Evolutionary conservation across 2,888 invertebrate genomes (phyloP).

Genomic region (Sphaerophoria taeniata): DNA sequence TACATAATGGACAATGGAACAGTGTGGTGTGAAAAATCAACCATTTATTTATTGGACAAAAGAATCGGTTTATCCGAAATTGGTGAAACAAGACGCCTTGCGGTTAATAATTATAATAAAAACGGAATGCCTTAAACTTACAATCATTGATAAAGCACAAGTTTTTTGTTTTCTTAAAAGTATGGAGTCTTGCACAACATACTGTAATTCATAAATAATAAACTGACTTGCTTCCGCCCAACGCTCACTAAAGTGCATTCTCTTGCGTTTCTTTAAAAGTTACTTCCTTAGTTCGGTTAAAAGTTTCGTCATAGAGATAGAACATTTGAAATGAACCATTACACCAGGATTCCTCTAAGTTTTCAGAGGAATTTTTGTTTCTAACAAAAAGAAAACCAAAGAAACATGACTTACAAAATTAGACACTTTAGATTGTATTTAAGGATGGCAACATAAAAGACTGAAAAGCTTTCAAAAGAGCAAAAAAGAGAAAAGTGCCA

Average conservation of each 20-base stretch:
- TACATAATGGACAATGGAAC: constrained; percentile 18
- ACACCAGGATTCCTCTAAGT: not conserved
- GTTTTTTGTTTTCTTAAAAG: too few species aligned
- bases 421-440: constrained; percentile 40
- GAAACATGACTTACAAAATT: constrained; percentile 40
- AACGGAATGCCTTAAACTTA: too few species aligned
- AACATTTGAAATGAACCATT: not conserved
- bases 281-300: not conserved
- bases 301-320: not conserved
- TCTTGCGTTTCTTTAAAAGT: not conserved
- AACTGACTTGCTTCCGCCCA: too few species aligned
- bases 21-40: not conserved
- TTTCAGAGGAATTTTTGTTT: not conserved
- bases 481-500: constrained; percentile 11
- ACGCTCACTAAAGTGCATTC: constrained; percentile 14
- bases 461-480: constrained; percentile 27
- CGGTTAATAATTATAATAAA: not conserved
- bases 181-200: too few species aligned
- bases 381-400: not conserved
- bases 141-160: too few species aligned
- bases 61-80: too few species aligned
- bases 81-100: too few species aligned
- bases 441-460: constrained; percentile 24
- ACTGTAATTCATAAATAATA: too few species aligned
- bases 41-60: too few species aligned